Base-by-base conservation (phyloP, 2,888 invertebrate genomes). In the Drosophila conformis region DNA sequence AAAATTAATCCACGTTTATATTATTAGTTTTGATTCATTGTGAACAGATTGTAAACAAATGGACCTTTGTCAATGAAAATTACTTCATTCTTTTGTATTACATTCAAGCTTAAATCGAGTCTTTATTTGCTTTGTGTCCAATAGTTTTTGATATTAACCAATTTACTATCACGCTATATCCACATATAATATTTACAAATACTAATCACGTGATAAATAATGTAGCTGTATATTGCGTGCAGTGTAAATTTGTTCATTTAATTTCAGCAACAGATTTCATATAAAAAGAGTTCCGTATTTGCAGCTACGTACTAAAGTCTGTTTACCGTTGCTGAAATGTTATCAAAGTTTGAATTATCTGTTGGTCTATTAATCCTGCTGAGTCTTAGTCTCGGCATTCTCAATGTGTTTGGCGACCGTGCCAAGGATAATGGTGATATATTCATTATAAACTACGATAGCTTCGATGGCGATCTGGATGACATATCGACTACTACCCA, bases 381-480 rank as follows among this genome's bases (percentile, higher is more conserved):
- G n/a, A 35, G 56, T 36, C 25, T 76, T 7, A 38, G 51, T 11
- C 11, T 51, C n/a, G 51, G 21, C 2, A 33, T 33, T 8, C 33
- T 40, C 4, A 29, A 11, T 33, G 74, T 72, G 1, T 40, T 85
- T 1, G 70, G 61, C 31, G 75, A 84, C 67, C 77, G 64, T n/a
- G 88, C 90, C 36, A 91, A 75, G 75, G 77, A 92, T 65, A 92
- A 91, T 77, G 92, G 91, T 15, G 91, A 91, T 70, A 87, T 91
- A 79, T 91, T 66, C 69, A 89, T 86, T 31, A 69, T 89, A 29
- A 78, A 56, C 53, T 84, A 90, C 62, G 83, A 83, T n/a, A 80
- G 71, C 27, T 86, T 86, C 5, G 80, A 83, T 76, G 83, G 87
- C 48, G 78, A 87, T 61, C 35, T 81, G 48, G 77, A 88, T 54